Conservation (phyloP, 2,113 vertebrate species). For the Seriola dumerili region DNA sequence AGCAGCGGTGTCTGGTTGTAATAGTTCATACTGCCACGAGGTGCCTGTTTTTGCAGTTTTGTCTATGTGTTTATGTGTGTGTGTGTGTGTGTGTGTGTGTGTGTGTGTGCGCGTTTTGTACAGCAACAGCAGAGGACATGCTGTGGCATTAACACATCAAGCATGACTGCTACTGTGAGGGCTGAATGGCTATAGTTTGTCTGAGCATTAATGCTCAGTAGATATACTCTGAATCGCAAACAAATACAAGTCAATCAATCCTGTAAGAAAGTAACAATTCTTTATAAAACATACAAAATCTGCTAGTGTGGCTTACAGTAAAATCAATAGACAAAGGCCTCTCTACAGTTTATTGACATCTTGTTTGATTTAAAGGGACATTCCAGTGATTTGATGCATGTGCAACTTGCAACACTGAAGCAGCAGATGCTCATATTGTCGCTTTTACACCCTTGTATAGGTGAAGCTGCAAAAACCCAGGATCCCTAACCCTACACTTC, state of each 20-base stretch:
- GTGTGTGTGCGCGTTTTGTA: background rate
- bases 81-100: too few species aligned
- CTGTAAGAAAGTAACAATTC: constrained; percentile 24
- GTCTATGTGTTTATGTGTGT: too few species aligned
- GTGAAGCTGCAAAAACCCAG: background rate
- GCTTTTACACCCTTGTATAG: background rate
- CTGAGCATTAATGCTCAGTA: constrained; percentile 11
- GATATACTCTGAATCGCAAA: constrained; percentile 18
- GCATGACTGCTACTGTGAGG: constrained; percentile 15
- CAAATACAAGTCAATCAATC: constrained; percentile 28
- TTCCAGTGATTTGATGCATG: constrained; percentile 8
- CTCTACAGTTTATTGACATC: background rate
- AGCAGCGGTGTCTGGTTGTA: background rate
- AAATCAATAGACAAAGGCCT: constrained; percentile 29
- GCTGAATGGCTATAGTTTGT: constrained; percentile 38
- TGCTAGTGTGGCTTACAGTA: background rate
- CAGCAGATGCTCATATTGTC: background rate
- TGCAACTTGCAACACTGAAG: too few species aligned
- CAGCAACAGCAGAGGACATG: constrained; percentile 26
- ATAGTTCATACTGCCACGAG: background rate
- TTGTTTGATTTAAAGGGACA: constrained; percentile 34
- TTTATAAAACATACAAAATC: constrained; percentile 58
- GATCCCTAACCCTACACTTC: too few species aligned
- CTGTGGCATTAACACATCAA: constrained; percentile 19
- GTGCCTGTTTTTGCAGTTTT: background rate